Evolutionary conservation across 2,888 invertebrate genomes (phyloP).

Genomic region (Apodemia hepburni): DNA sequence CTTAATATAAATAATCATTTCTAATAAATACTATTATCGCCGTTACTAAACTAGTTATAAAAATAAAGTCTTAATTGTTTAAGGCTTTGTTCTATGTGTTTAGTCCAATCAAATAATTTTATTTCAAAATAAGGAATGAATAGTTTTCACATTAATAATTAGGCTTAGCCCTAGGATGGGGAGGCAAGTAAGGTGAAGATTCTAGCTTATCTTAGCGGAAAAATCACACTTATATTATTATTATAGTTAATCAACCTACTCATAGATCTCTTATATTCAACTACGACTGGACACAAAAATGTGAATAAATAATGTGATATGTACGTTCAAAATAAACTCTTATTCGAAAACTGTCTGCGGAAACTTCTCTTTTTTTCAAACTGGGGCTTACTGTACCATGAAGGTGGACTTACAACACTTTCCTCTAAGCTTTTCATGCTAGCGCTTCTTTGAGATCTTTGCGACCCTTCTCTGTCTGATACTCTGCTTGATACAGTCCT

Average conservation of each 20-base stretch:
- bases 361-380: constrained; percentile 74
- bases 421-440: constrained; percentile 65
- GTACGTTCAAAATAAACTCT: constrained; percentile 37
- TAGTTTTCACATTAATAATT: neutral
- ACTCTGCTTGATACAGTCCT: constrained; percentile 57
- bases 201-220: neutral
- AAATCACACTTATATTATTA: neutral
- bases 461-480: constrained; percentile 52
- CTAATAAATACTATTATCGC: no score
- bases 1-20: no score
- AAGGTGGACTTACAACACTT: constrained; percentile 61
- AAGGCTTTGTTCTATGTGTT: neutral
- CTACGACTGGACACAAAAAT: neutral
- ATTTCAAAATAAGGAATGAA: neutral
- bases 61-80: neutral
- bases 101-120: neutral
- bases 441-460: constrained; percentile 49
- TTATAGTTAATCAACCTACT: neutral
- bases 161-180: neutral
- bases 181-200: neutral
- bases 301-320: constrained; percentile 7
- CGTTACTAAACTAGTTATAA: no score
- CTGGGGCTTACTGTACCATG: constrained; percentile 76
- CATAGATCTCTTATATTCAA: no score
- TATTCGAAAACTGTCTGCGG: constrained; percentile 54